Evolutionary conservation across 2,113 vertebrate species (phyloP).

Genomic region (Diadophis punctatus): DNA sequence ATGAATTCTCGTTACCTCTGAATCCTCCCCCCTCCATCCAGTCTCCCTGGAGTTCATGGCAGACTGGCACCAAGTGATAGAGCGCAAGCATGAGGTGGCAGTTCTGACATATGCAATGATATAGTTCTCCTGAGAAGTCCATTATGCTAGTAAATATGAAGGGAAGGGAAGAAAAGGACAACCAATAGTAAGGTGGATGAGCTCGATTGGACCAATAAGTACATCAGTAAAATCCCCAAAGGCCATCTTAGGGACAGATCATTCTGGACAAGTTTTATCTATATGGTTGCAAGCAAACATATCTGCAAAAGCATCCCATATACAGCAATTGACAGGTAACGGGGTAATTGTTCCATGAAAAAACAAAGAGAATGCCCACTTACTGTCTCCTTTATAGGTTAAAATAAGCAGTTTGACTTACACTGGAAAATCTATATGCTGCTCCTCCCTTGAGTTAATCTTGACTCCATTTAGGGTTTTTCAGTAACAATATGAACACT

Average conservation of each 20-base stretch:
- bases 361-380: background rate
- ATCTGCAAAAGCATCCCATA: background rate
- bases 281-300: background rate
- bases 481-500: background rate
- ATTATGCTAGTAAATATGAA: background rate
- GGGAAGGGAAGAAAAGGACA: background rate
- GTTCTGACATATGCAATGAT: background rate
- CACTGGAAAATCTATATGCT: background rate
- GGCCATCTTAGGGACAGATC: background rate
- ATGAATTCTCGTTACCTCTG: too few relatives aligned
- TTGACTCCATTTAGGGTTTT: background rate
- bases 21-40: too few relatives aligned
- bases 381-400: background rate
- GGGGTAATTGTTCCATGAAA: background rate
- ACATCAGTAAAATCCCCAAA: background rate
- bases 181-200: background rate
- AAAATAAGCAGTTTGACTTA: background rate
- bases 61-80: too few relatives aligned
- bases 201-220: background rate
- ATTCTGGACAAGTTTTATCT: background rate
- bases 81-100: too few relatives aligned
- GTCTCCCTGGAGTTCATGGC: too few relatives aligned
- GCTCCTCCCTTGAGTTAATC: background rate
- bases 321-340: background rate
- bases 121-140: background rate